Evolutionary conservation across 1,140 invertebrate genomes (phyloP).

Genomic region (Drosophila cardini): DNA sequence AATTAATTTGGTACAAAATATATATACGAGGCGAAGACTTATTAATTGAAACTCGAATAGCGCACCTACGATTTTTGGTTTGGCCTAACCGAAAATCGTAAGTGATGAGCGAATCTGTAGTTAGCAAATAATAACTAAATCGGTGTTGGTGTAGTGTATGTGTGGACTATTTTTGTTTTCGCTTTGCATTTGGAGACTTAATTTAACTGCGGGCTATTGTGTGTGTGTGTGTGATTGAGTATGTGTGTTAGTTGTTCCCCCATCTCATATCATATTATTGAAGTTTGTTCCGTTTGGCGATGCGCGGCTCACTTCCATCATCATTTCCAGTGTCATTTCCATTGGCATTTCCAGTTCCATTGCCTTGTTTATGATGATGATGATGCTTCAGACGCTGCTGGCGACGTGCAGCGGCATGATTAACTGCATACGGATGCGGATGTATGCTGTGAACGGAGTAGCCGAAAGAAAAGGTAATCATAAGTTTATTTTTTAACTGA

Average conservation of each 20-base stretch:
- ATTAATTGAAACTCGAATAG: slow-evolving; percentile 26
- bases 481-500: neutral
- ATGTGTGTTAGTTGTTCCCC: neutral
- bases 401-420: slow-evolving; percentile 46
- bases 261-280: slow-evolving; percentile 28
- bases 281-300: slow-evolving; percentile 58
- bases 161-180: neutral
- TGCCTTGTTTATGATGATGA: slow-evolving; percentile 32
- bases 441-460: slow-evolving; percentile 54
- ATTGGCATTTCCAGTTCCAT: neutral
- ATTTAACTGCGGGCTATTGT: slow-evolving; percentile 9
- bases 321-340: slow-evolving; percentile 7
- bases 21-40: slow-evolving; percentile 13
- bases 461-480: slow-evolving; percentile 25
- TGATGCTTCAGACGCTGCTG: slow-evolving; percentile 67
- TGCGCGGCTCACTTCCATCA: slow-evolving; percentile 19
- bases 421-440: slow-evolving; percentile 69
- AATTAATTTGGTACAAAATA: slow-evolving; percentile 1
- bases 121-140: neutral
- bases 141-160: neutral
- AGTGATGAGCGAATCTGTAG: slow-evolving; percentile 19
- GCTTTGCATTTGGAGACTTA: slow-evolving; percentile 36
- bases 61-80: slow-evolving; percentile 23
- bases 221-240: slow-evolving; percentile 8
- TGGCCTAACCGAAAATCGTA: slow-evolving; percentile 21